phyloP scores from a whole-genome alignment of 2,113 vertebrate genomes.

The Sapajus apella region DNA sequence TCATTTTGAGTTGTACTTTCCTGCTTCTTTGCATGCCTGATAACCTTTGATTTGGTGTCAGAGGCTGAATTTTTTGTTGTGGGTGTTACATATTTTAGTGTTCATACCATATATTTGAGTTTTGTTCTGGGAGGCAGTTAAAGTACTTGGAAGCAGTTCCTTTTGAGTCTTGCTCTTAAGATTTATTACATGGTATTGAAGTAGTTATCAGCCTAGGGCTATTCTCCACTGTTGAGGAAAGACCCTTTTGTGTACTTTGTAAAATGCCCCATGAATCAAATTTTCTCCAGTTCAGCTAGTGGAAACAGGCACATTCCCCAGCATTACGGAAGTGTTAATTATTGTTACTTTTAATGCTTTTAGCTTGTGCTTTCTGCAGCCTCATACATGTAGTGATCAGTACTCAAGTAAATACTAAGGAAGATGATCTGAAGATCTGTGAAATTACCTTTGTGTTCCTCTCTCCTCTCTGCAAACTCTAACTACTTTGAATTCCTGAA shows the following conservation, averaged over 20 bases:
- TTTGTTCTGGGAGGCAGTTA: background rate
- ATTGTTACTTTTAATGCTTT: background rate
- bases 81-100: background rate
- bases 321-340: background rate
- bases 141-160: background rate
- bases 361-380: no score
- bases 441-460: background rate
- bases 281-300: background rate
- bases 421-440: background rate
- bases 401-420: background rate
- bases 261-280: no score
- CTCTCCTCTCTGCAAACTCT: background rate
- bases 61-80: background rate
- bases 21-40: background rate
- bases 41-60: background rate
- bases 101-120: background rate
- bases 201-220: background rate
- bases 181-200: background rate
- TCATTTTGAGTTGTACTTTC: background rate
- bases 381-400: background rate
- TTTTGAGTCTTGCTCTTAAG: background rate
- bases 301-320: background rate
- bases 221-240: background rate
- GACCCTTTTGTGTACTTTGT: background rate
- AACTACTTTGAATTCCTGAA: background rate